phyloP scores from a whole-genome alignment of 2,888 invertebrate species.

The Sminthurides aquaticus region DNA sequence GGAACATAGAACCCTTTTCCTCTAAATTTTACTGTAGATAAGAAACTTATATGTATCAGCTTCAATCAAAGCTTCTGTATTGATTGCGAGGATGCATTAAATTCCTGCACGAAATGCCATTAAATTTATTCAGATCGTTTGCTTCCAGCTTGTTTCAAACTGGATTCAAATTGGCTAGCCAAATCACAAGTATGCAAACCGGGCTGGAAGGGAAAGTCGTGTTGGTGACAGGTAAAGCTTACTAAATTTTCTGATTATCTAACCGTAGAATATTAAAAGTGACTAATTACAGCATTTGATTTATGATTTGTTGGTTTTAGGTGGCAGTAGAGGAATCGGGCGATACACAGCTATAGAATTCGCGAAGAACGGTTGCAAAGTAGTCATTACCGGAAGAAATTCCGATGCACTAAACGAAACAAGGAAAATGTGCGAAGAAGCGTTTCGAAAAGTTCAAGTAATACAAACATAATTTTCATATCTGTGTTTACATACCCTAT shows the following conservation, averaged over 20 bases:
- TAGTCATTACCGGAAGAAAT: slow-evolving; percentile 66
- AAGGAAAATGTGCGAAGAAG: slow-evolving; percentile 10
- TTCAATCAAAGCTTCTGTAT: too few species aligned
- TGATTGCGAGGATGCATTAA: too few species aligned
- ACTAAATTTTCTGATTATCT: too few species aligned
- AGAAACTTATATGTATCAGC: too few species aligned
- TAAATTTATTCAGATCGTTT: not conserved
- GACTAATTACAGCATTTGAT: too few species aligned
- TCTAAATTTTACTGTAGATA: too few species aligned
- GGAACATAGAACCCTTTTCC: too few species aligned
- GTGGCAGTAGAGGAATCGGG: slow-evolving; percentile 80
- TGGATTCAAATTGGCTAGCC: not conserved
- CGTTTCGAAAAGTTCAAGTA: not conserved
- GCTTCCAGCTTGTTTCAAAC: not conserved
- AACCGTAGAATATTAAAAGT: too few species aligned
- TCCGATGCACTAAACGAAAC: slow-evolving; percentile 57
- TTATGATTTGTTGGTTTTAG: slow-evolving; percentile 46
- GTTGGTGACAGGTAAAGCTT: slow-evolving; percentile 35
- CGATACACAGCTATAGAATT: slow-evolving; percentile 71
- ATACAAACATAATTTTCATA: too few species aligned
- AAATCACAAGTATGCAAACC: slow-evolving; percentile 23
- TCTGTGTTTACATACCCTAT: too few species aligned
- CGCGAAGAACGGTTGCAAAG: slow-evolving; percentile 63
- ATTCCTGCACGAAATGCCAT: too few species aligned
- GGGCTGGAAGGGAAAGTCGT: slow-evolving; percentile 35